These are phyloP conservation scores for Caranx melampygus DNA, from an alignment of 2,113 vertebrate species.

Conservation along the genomic window DNA sequence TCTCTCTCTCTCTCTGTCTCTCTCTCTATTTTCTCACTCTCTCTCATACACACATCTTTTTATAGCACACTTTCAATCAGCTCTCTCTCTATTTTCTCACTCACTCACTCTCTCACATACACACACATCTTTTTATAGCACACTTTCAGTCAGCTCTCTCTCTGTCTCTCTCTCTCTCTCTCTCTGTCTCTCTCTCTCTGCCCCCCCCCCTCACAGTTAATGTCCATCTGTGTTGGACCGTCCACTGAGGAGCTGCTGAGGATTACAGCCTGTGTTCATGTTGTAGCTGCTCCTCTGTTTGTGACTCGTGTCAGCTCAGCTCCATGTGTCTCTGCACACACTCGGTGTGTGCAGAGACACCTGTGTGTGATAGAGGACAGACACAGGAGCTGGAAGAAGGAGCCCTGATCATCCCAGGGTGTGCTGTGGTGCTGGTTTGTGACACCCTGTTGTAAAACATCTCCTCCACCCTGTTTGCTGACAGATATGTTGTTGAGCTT, in stretches of 20 bases:
- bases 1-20: constrained; percentile 9
- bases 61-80: constrained; percentile 19
- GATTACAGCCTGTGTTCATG: constrained; percentile 62
- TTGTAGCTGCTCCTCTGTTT: constrained; percentile 27
- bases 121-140: constrained; percentile 61
- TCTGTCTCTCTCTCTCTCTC: constrained; percentile 59
- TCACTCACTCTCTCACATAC: constrained; percentile 19
- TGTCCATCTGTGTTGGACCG: constrained; percentile 74
- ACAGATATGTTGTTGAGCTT: background rate
- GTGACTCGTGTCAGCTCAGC: no score
- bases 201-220: constrained; percentile 61
- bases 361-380: no score
- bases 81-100: constrained; percentile 61
- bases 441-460: background rate
- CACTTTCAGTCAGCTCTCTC: constrained; percentile 36
- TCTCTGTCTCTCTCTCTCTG: constrained; percentile 42
- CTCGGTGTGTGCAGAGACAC: no score
- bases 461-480: background rate
- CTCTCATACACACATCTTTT: constrained; percentile 51
- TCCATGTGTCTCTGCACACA: no score
- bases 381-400: no score
- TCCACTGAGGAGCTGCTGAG: constrained; percentile 52
- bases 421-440: background rate
- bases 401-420: background rate
- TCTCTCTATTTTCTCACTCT: constrained; percentile 49